These are phyloP conservation scores for Neopipo cinnamomea DNA, from an alignment of 2,113 vertebrate species.

Conservation along the genomic window DNA sequence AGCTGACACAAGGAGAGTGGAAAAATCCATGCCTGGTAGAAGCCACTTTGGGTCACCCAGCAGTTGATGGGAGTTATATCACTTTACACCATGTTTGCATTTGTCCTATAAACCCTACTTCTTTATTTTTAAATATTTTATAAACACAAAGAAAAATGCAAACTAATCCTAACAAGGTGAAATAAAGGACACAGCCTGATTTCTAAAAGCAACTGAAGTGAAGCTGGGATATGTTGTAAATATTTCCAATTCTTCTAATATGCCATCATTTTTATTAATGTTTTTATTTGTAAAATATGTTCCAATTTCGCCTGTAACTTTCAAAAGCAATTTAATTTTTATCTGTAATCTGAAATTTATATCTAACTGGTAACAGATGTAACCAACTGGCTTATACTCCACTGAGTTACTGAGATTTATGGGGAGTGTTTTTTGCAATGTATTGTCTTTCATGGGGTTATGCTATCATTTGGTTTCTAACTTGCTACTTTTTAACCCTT, in stretches of 20 bases:
- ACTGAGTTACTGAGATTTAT: constrained; percentile 67
- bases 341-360: constrained; percentile 76
- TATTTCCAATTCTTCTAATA: constrained; percentile 71
- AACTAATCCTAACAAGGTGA: constrained; percentile 60
- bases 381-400: constrained; percentile 67
- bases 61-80: constrained; percentile 50
- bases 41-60: constrained; percentile 19
- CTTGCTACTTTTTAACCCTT: constrained; percentile 69
- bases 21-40: constrained; percentile 48
- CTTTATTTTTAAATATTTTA: constrained; percentile 58
- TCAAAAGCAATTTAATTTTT: constrained; percentile 71
- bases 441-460: constrained; percentile 64
- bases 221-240: constrained; percentile 56
- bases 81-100: constrained; percentile 50
- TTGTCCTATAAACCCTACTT: constrained; percentile 54
- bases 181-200: constrained; percentile 50
- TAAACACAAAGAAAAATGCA: constrained; percentile 60
- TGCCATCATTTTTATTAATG: constrained; percentile 64
- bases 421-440: constrained; percentile 47
- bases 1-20: constrained; percentile 11
- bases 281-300: constrained; percentile 65
- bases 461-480: constrained; percentile 65
- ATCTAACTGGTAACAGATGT: constrained; percentile 75
- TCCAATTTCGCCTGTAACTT: constrained; percentile 66
- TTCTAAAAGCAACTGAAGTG: constrained; percentile 38